Evolutionary conservation across 2,888 invertebrate genomes (phyloP).

Genomic region (Cryptus armator): DNA sequence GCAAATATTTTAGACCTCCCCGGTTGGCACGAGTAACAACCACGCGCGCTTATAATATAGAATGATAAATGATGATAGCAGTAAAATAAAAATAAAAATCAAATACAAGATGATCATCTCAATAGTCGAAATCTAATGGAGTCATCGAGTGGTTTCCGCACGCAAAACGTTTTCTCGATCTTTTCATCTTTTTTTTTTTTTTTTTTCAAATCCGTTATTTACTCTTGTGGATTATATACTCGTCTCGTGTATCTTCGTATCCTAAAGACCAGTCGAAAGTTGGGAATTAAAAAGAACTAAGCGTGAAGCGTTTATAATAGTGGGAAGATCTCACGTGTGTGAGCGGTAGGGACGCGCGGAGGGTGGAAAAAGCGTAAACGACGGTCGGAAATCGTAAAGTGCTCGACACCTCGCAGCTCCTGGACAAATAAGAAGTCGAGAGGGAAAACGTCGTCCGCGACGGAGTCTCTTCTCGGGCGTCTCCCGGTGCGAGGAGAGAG

Average conservation of each 20-base stretch:
- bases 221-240: not conserved
- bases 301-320: constrained; percentile 32
- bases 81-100: constrained; percentile 38
- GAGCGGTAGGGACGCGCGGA: constrained; percentile 21
- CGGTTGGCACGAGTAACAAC: constrained; percentile 51
- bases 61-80: constrained; percentile 53
- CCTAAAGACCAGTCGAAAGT: constrained; percentile 58
- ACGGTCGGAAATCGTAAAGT: constrained; percentile 84
- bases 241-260: constrained; percentile 29
- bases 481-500: constrained; percentile 43
- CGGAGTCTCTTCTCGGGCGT: constrained; percentile 45
- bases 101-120: constrained; percentile 38
- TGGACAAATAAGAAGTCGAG: constrained; percentile 83
- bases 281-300: constrained; percentile 34
- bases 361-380: constrained; percentile 55
- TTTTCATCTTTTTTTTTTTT: constrained; percentile 15
- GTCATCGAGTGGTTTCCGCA: constrained; percentile 23
- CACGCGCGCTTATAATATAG: constrained; percentile 44
- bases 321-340: constrained; percentile 17
- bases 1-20: constrained; percentile 61
- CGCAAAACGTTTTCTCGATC: constrained; percentile 7
- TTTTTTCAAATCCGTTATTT: not conserved
- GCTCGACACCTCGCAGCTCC: constrained; percentile 83
- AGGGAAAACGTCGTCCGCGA: constrained; percentile 53
- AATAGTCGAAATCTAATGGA: constrained; percentile 43